These are phyloP conservation scores for Branchellion lobata DNA, from an alignment of 2,888 invertebrate species.

Conservation along the genomic window DNA sequence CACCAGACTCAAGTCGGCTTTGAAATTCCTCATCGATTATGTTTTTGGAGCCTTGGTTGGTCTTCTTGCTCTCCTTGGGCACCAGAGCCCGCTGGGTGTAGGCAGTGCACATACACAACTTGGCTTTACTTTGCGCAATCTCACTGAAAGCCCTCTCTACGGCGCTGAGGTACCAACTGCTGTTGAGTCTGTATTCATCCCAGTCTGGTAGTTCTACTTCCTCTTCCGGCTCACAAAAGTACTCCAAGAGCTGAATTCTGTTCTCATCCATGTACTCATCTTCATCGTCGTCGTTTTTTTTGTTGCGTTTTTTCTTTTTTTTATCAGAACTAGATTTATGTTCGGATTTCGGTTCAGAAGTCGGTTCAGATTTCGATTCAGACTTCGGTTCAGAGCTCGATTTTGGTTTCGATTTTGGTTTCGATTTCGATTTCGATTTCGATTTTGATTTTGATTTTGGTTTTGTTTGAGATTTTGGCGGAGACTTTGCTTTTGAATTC, in stretches of 20 bases:
- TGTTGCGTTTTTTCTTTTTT: no score
- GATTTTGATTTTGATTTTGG: no score
- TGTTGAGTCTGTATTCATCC: slow-evolving; percentile 3
- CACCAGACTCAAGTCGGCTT: background rate
- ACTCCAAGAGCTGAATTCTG: background rate
- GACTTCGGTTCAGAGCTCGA: no score
- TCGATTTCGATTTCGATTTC: no score
- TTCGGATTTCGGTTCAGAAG: no score
- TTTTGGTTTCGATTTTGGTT: no score
- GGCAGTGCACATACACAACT: background rate
- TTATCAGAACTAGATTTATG: no score
- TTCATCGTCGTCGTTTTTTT: background rate
- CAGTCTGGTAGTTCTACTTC: background rate
- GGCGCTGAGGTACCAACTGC: background rate
- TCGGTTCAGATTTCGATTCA: no score
- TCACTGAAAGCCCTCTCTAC: background rate
- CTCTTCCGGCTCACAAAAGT: background rate
- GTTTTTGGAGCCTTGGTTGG: background rate
- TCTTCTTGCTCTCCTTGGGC: background rate
- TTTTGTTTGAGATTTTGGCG: no score
- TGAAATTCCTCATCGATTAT: background rate
- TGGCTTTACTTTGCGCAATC: background rate
- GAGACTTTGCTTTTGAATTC: no score
- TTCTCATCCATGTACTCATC: background rate
- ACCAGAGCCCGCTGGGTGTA: background rate